These are phyloP conservation scores for Neoscelio sp. DNA, from an alignment of 2,888 invertebrate species.

Conservation along the genomic window DNA sequence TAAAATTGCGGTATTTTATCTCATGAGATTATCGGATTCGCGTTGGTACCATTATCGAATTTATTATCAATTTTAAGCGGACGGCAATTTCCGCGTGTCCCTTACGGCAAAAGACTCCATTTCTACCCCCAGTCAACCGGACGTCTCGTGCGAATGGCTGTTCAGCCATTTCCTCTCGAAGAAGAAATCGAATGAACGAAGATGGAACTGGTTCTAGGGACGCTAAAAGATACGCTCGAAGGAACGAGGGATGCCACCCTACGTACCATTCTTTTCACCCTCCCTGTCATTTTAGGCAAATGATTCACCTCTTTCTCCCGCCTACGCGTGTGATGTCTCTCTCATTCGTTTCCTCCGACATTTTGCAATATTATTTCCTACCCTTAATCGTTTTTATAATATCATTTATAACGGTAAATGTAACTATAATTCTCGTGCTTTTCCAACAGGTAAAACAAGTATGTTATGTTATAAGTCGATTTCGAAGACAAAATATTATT, in stretches of 20 bases:
- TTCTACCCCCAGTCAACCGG: slow-evolving; percentile 80
- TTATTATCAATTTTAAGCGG: slow-evolving; percentile 82
- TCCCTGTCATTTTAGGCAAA: slow-evolving; percentile 64
- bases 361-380: slow-evolving; percentile 60
- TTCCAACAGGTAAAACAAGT: too few relatives aligned
- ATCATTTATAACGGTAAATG: slow-evolving; percentile 16
- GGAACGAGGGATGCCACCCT: slow-evolving; percentile 63
- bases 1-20: slow-evolving; percentile 80
- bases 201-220: slow-evolving; percentile 72
- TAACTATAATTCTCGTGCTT: too few relatives aligned
- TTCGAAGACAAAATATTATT: too few relatives aligned
- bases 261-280: slow-evolving; percentile 47
- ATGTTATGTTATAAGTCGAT: too few relatives aligned
- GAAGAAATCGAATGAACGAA: slow-evolving; percentile 78
- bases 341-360: too few relatives aligned
- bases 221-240: slow-evolving; percentile 73
- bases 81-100: slow-evolving; percentile 79
- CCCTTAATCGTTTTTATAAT: slow-evolving; percentile 51
- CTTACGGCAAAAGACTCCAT: slow-evolving; percentile 77
- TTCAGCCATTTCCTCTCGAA: slow-evolving; percentile 82
- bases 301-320: slow-evolving; percentile 50
- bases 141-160: slow-evolving; percentile 82
- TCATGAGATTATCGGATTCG: slow-evolving; percentile 75
- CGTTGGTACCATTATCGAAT: slow-evolving; percentile 78
- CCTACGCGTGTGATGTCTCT: background rate